phyloP scores from a whole-genome alignment of 2,113 vertebrate genomes.

The Periophthalmus modestus region DNA sequence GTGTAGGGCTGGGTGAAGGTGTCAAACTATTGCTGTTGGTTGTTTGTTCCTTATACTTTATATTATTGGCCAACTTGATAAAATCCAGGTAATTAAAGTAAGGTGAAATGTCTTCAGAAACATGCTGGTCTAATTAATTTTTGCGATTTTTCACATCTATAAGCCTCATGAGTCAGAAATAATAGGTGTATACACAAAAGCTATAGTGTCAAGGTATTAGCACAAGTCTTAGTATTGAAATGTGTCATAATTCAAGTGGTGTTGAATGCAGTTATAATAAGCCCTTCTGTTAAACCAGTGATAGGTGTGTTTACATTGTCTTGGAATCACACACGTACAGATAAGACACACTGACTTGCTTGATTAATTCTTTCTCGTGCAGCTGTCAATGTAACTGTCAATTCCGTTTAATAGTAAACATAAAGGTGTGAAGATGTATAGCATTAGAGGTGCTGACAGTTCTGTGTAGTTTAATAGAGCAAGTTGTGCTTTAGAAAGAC shows the following conservation, averaged over 20 bases:
- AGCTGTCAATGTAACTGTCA: slow-evolving; percentile 11
- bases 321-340: neutral
- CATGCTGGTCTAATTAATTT: slow-evolving; percentile 4
- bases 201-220: neutral
- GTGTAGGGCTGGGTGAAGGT: slow-evolving; percentile 42
- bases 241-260: neutral
- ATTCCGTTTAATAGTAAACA: neutral
- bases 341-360: neutral
- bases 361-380: neutral
- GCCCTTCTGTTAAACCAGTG: neutral
- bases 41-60: slow-evolving; percentile 62
- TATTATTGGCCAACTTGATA: slow-evolving; percentile 67
- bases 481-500: neutral
- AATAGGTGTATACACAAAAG: neutral
- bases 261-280: neutral
- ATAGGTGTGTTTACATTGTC: neutral
- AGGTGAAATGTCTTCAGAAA: slow-evolving; percentile 55
- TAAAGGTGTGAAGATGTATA: neutral
- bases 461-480: neutral
- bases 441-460: neutral
- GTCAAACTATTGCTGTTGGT: slow-evolving; percentile 75
- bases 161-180: slow-evolving; percentile 11
- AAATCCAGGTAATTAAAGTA: slow-evolving; percentile 71
- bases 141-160: slow-evolving; percentile 3
- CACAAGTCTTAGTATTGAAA: neutral